Base-by-base conservation (phyloP, 2,113 vertebrate genomes). In the Hemichromis elongatus region DNA sequence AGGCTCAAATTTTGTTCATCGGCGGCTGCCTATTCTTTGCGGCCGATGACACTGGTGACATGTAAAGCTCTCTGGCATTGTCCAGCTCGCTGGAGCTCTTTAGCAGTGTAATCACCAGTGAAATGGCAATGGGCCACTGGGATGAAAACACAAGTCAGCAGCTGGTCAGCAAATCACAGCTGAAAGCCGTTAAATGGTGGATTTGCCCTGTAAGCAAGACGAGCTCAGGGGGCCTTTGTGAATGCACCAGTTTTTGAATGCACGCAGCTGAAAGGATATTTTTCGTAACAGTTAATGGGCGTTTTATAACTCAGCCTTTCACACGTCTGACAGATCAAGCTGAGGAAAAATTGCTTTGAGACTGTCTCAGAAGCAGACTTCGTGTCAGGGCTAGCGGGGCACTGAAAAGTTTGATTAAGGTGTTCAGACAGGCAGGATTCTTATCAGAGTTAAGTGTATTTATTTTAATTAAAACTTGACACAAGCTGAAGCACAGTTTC, bases 181-280 rank as follows among this genome's bases (percentile, higher is more conserved):
- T 92, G 93, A 96, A 95, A 92, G 94, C 93, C 92, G 85, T 93
- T 96, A 94, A 96, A 93, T 91, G 81, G 86, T 50, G 87, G 95
- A 97, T 97, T 81, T 97, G 97, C 97, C 92, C 88, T 79, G 96
- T 97, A 96, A 97, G 97, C 97, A 97, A 86, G 93, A 95, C 81
- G 9, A 0, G 81, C 8, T 84, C 4, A 35, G 47, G 91, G 92
- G 92, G 89, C 92, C 90, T 96, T 94, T 59, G 90, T 93, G 86
- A 86, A 84, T 57, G n/a, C n/a, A n/a, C 70, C 12, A 16, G 75
- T 75, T 24, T 83, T 78, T 87, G 80, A 61, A 85, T 5, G 28
- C 24, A 77, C 37, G 56, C 45, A 61, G 82, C 42, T 79, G 21
- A 47, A 77, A 21, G 79, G 56, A 86, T 18, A 37, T 68, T 66